A percentile compares a stretch with the other conserved stretches of the same genome.
These are phyloP conservation scores for Vanessa cardui DNA, from an alignment of 2,888 invertebrate species.

Conservation along the genomic window DNA sequence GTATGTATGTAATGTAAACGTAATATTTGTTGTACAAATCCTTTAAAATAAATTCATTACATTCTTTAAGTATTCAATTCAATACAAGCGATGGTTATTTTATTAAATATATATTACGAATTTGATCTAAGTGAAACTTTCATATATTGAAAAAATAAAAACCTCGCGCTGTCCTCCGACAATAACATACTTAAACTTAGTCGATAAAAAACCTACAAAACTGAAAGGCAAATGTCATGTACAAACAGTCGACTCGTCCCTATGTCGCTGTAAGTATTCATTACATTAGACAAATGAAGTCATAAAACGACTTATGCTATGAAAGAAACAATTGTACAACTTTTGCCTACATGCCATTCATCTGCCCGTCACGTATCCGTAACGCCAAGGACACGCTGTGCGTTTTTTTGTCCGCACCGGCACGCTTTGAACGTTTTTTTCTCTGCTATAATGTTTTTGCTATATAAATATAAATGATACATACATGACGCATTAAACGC, in stretches of 20 bases:
- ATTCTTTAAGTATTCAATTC: too few species aligned
- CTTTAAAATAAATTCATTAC: too few species aligned
- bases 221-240: conserved; percentile 23
- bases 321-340: conserved; percentile 36
- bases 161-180: neutral
- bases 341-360: conserved; percentile 22
- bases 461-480: too few species aligned
- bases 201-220: conserved; percentile 13
- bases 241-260: conserved; percentile 27
- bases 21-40: too few species aligned
- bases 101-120: neutral
- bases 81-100: too few species aligned
- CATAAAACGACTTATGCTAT: conserved; percentile 45
- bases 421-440: neutral
- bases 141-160: neutral
- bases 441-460: neutral
- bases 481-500: too few species aligned
- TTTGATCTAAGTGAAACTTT: neutral
- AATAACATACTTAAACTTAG: conserved; percentile 7
- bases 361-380: conserved; percentile 22
- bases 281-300: conserved; percentile 46
- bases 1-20: too few species aligned
- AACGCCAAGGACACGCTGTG: conserved; percentile 22
- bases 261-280: conserved; percentile 22
- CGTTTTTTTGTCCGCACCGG: neutral